phyloP scores from a whole-genome alignment of 92 coral and sea anemone genomes.

The Palythoa heliodiscus region DNA sequence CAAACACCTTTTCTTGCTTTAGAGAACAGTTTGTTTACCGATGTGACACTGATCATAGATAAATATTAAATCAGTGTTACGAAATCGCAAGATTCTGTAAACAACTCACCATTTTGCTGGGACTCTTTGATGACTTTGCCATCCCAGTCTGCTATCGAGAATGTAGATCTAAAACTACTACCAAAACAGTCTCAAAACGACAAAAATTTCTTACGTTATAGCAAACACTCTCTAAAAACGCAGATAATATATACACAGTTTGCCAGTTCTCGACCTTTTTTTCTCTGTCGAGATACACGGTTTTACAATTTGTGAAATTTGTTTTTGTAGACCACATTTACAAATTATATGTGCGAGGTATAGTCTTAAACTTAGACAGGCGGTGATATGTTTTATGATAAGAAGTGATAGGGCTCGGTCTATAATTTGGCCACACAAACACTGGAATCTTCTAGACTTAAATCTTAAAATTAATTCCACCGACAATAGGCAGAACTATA shows the following conservation, averaged over 20 bases:
- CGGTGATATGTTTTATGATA: neutral
- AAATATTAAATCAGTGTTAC: no score
- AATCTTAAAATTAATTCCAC: neutral
- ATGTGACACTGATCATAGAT: no score
- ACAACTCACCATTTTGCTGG: neutral
- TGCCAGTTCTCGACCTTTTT: no score
- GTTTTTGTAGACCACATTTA: no score
- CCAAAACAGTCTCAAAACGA: neutral
- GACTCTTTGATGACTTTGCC: conserved; percentile 5
- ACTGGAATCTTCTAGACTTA: neutral
- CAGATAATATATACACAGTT: no score
- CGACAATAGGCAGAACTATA: neutral
- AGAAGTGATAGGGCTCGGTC: neutral
- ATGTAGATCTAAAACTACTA: neutral
- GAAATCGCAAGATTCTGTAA: neutral
- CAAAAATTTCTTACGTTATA: neutral
- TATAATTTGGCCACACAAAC: no score
- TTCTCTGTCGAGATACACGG: no score
- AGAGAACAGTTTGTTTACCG: no score
- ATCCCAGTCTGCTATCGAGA: neutral
- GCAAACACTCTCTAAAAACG: neutral
- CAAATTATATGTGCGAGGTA: neutral
- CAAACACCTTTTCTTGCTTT: no score
- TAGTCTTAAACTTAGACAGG: neutral
- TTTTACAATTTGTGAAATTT: no score